Conservation (phyloP, 2,797 vertebrate species). For the Micromesistius poutassou region DNA sequence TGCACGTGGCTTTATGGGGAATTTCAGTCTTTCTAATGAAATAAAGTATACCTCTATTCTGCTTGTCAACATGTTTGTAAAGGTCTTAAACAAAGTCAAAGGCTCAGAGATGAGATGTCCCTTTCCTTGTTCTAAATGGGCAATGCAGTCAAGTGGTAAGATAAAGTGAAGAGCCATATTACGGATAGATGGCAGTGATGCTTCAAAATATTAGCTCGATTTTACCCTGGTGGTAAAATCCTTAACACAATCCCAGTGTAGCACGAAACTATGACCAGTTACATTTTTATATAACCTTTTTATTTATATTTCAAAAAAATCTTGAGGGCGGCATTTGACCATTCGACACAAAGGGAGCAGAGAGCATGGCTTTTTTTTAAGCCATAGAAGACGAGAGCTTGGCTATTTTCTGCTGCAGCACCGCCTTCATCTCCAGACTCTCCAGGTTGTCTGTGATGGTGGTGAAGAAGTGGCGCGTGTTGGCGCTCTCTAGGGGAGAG, state of each 20-base stretch:
- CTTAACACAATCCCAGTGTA: background rate
- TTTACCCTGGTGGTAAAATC: background rate
- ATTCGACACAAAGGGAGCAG: background rate
- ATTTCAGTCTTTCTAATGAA: background rate
- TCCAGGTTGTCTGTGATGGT: constrained; percentile 78
- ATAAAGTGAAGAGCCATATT: background rate
- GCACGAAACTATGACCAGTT: background rate
- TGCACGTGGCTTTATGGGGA: background rate
- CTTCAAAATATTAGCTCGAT: background rate
- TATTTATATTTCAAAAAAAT: background rate
- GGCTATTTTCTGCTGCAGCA: constrained; percentile 88
- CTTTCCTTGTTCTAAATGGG: background rate
- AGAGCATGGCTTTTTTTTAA: constrained; percentile 20
- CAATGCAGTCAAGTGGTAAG: background rate
- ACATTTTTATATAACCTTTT: background rate
- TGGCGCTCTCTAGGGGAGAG: constrained; percentile 74
- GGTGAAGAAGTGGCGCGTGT: constrained; percentile 85
- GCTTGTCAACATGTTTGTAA: background rate
- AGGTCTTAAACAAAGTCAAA: background rate
- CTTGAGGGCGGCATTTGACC: background rate
- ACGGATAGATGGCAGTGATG: background rate
- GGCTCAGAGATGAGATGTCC: background rate
- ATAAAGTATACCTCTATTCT: background rate
- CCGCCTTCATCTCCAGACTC: constrained; percentile 75
- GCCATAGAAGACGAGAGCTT: constrained; percentile 57